phyloP scores from a whole-genome alignment of 2,113 vertebrate species.

The Leptosomus discolor region DNA sequence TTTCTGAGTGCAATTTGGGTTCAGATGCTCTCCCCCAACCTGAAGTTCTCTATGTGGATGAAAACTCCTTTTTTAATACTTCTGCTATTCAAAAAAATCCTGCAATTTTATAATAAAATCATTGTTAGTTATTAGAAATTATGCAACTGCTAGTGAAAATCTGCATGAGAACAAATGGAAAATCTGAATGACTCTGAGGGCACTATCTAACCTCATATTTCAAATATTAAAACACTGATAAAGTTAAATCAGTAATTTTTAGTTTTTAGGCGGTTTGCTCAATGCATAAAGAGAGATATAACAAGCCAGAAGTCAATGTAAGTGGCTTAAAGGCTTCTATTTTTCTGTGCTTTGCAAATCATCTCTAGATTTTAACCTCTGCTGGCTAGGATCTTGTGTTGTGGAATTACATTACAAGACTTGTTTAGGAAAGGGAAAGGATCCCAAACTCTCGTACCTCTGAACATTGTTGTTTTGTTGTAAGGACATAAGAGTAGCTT shows the following conservation, averaged over 20 bases:
- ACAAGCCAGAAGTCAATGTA: not conserved
- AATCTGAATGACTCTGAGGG: not conserved
- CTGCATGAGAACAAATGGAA: not conserved
- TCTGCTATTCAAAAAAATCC: not conserved
- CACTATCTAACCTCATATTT: not conserved
- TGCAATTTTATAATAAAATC: not conserved
- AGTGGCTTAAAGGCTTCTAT: not conserved
- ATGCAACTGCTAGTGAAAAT: not conserved
- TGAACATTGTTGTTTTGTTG: not conserved
- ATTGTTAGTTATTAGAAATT: not conserved
- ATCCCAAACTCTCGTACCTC: not conserved
- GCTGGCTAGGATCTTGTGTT: not conserved
- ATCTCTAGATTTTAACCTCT: not conserved
- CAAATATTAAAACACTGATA: not conserved
- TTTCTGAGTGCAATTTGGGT: slow-evolving; percentile 27
- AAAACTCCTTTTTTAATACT: not conserved
- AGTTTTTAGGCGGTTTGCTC: not conserved
- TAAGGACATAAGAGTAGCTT: not conserved
- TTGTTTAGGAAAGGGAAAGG: not conserved
- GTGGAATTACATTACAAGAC: not conserved
- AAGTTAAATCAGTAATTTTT: not conserved
- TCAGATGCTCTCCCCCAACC: not conserved
- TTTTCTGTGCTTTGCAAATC: not conserved
- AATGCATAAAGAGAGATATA: not conserved
- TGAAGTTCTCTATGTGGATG: not conserved